Evolutionary conservation across 92 coral and sea anemone species (phyloP), one percentile per base, ranked within the genome.

Genomic region (Plumapathes pennacea): DNA sequence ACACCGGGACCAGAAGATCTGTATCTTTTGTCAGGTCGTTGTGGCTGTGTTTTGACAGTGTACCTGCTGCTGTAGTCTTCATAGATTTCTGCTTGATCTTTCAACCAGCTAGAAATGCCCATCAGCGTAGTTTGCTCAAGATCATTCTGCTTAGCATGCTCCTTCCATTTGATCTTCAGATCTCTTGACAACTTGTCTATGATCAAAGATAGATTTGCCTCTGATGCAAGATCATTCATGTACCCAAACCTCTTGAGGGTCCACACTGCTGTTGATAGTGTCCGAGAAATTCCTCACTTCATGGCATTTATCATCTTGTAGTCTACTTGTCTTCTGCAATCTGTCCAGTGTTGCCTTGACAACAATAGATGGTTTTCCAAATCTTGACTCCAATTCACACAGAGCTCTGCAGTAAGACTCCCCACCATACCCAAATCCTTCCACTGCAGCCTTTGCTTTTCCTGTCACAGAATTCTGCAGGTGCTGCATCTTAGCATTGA

Each of bases 391-490:
- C 62, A 70, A 13, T 40, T 71, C 71, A 22, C 55, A 27, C 45
- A 70, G 25, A 8, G 85, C 85, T 45, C 46, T 66, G 19, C 45
- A 27, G 56, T 78, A 78, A 5, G 62, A 62, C 11, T 71, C 73
- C 20, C 79, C 79, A 45, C 81, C 49, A 41, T 62, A 72, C 22
- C 72, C 65, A 64, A 62, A 74, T 19, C 81, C 74, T 49, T 52
- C 74, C 26, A 79, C 63, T 45, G 74, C 69, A 10, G 63, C 46
- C 74, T 71, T 63, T 12, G 80, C 80, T 34, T 9, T 39, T 6
- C 80, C 80, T 26, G 54, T 36, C 13, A 70, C 67, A 24, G 74
- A 77, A 32, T 60, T 69, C 60, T 77, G 85, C 10, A 69, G 65
- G 25, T 77, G 85, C 56, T 69, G 60, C 73, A 69, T 77, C 26